Percentiles rank a stretch among this genome's conserved stretches.
phyloP scores from a whole-genome alignment of 2,888 invertebrate species.

The Lamproptera curius region DNA sequence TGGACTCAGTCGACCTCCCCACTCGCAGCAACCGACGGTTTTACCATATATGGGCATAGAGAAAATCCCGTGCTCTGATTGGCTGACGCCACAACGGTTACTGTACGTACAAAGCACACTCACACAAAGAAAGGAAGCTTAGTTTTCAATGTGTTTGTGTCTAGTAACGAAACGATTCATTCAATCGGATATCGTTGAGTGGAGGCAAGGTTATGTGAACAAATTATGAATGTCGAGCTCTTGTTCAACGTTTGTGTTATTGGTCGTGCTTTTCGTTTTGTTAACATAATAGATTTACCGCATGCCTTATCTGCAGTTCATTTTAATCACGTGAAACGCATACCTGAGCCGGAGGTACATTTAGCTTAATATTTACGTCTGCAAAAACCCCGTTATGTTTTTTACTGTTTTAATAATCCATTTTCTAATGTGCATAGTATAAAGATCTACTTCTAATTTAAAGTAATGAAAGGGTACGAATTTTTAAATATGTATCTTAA shows the following conservation, averaged over 20 bases:
- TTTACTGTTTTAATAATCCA: too few relatives aligned
- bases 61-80: slow-evolving; percentile 80
- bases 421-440: too few relatives aligned
- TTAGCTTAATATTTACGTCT: too few relatives aligned
- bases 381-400: too few relatives aligned
- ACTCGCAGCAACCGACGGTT: slow-evolving; percentile 77
- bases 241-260: background rate
- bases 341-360: slow-evolving; percentile 20
- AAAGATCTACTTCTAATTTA: too few relatives aligned
- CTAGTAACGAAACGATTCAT: slow-evolving; percentile 52
- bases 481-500: too few relatives aligned
- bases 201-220: slow-evolving; percentile 4
- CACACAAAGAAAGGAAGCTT: slow-evolving; percentile 34
- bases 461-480: too few relatives aligned
- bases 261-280: slow-evolving; percentile 18
- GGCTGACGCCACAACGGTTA: slow-evolving; percentile 77
- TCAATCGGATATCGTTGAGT: slow-evolving; percentile 34
- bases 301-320: slow-evolving; percentile 24
- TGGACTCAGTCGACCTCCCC: slow-evolving; percentile 75
- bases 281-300: slow-evolving; percentile 20
- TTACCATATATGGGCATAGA: slow-evolving; percentile 92
- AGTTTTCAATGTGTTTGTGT: slow-evolving; percentile 36
- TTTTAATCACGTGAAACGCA: slow-evolving; percentile 28
- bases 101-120: slow-evolving; percentile 52
- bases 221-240: slow-evolving; percentile 6